Evolutionary conservation across 2,888 invertebrate species (phyloP).

Genomic region (Epirrhoe alternata): DNA sequence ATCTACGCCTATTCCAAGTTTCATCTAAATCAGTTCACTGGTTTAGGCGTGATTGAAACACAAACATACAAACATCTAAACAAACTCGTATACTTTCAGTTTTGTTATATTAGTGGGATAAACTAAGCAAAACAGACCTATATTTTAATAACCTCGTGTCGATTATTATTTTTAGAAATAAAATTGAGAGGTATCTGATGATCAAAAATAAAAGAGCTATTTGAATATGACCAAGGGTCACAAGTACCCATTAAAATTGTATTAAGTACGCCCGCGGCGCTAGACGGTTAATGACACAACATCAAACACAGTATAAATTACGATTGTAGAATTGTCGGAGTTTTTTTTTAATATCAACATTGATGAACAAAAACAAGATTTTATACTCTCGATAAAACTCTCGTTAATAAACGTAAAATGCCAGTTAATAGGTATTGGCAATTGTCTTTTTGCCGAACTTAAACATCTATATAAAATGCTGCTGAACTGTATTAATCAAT

Average conservation of each 20-base stretch:
- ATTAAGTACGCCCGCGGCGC: slow-evolving; percentile 62
- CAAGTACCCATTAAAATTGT: slow-evolving; percentile 62
- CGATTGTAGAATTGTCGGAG: slow-evolving; percentile 18
- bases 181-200: slow-evolving; percentile 13
- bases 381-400: neutral
- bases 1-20: too few relatives aligned
- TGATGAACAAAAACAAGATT: neutral
- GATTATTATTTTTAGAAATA: slow-evolving; percentile 8
- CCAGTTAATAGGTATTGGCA: too few relatives aligned
- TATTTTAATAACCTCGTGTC: neutral
- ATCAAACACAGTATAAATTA: slow-evolving; percentile 61
- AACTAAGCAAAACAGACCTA: neutral
- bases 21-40: too few relatives aligned
- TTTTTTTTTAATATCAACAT: slow-evolving; percentile 2
- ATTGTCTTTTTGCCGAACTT: too few relatives aligned
- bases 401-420: neutral
- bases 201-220: slow-evolving; percentile 24
- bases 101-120: too few relatives aligned
- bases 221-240: slow-evolving; percentile 36
- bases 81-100: too few relatives aligned
- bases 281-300: slow-evolving; percentile 57
- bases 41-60: too few relatives aligned
- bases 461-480: too few relatives aligned
- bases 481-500: too few relatives aligned
- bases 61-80: too few relatives aligned